These are phyloP conservation scores for Tetrax tetrax DNA, from an alignment of 2,113 vertebrate genomes.

Conservation along the genomic window DNA sequence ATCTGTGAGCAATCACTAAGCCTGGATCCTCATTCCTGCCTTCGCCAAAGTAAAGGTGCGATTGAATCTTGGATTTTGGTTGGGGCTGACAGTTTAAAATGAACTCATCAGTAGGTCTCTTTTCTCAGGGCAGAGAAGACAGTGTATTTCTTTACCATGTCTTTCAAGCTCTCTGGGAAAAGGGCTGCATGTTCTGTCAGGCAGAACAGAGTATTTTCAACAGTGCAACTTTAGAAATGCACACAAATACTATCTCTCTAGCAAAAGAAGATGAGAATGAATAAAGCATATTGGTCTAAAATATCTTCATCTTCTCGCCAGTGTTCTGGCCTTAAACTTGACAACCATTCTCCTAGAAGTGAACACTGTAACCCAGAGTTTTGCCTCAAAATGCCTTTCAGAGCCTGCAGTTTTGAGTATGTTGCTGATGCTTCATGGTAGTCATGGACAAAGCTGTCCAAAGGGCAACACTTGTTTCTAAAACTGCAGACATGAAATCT, in stretches of 20 bases:
- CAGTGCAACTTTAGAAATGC: neutral
- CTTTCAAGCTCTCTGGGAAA: neutral
- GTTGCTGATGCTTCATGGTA: neutral
- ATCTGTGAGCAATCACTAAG: neutral
- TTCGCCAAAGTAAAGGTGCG: neutral
- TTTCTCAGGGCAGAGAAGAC: neutral
- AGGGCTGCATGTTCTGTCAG: neutral
- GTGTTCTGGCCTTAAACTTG: neutral
- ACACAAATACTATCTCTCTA: neutral
- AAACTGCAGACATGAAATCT: neutral
- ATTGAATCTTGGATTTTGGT: conserved; percentile 1
- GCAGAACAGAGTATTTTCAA: neutral
- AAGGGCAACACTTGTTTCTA: neutral
- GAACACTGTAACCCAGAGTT: neutral
- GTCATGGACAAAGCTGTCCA: neutral
- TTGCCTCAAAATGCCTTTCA: neutral
- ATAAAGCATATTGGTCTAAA: neutral
- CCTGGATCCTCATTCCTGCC: neutral
- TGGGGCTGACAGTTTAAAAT: neutral
- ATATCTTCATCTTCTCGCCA: neutral
- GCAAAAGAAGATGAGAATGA: neutral
- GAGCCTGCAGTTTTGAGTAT: neutral
- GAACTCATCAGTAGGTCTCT: neutral
- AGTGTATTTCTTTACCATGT: neutral
- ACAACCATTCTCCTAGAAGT: neutral